These are phyloP conservation scores for Cryptocephalus primarius DNA, from an alignment of 2,888 invertebrate genomes.

Conservation along the genomic window DNA sequence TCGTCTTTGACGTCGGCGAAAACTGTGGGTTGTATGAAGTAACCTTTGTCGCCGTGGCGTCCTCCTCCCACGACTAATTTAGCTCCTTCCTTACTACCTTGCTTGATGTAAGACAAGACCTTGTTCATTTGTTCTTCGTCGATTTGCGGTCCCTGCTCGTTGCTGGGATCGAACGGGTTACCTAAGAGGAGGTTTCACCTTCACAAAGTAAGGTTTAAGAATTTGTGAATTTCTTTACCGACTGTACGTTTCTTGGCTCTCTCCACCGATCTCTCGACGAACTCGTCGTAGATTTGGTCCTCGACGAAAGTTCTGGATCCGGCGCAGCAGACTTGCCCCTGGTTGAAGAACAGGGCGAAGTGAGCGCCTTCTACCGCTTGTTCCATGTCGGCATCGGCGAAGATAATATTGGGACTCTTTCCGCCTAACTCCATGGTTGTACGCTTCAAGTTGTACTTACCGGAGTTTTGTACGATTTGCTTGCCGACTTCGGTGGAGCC, in stretches of 20 bases:
- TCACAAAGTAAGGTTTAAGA: no score
- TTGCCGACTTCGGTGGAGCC: constrained; percentile 83
- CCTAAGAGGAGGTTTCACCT: constrained; percentile 5
- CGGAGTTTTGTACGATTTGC: constrained; percentile 68
- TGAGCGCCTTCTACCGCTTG: constrained; percentile 75
- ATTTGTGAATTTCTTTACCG: constrained; percentile 39
- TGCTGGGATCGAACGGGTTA: constrained; percentile 71
- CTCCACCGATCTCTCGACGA: constrained; percentile 66
- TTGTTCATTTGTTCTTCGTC: constrained; percentile 73
- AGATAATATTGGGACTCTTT: constrained; percentile 85
- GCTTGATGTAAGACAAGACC: constrained; percentile 68
- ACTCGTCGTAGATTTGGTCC: constrained; percentile 83
- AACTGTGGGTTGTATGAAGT: constrained; percentile 81
- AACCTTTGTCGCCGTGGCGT: constrained; percentile 59
- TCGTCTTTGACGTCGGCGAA: constrained; percentile 75
- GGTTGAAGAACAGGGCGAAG: constrained; percentile 81
- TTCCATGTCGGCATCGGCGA: constrained; percentile 73
- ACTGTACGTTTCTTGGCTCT: constrained; percentile 67
- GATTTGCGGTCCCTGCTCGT: constrained; percentile 88
- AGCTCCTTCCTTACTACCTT: constrained; percentile 79
- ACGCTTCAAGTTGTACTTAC: constrained; percentile 65
- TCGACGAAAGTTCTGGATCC: constrained; percentile 87
- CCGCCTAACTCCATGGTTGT: constrained; percentile 88
- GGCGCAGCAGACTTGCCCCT: constrained; percentile 79
- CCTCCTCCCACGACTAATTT: constrained; percentile 66